Evolutionary conservation across 2,113 vertebrate species (phyloP).

Genomic region (Paraplagusia blochii): DNA sequence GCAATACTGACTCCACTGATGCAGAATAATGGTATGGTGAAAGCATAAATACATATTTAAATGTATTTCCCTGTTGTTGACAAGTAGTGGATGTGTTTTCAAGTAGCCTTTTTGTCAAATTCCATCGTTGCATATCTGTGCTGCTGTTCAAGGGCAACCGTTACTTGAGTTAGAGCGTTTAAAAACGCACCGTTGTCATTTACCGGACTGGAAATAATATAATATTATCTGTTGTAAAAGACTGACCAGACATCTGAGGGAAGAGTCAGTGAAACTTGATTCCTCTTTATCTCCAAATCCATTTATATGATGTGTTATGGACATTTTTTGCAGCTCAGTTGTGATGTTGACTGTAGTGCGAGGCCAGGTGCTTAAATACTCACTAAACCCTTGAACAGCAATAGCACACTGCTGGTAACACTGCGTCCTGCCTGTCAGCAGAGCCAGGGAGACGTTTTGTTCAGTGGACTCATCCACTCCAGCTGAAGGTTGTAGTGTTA

Average conservation of each 20-base stretch:
- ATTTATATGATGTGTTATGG: background rate
- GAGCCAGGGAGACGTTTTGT: too few relatives aligned
- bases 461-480: too few relatives aligned
- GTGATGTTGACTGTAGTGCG: conserved; percentile 33
- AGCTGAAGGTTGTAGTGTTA: too few relatives aligned
- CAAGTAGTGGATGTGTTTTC: too few relatives aligned
- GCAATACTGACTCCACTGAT: background rate
- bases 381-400: conserved; percentile 15
- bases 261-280: background rate
- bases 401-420: conserved; percentile 5
- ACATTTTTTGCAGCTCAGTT: conserved; percentile 38
- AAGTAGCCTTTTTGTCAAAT: too few relatives aligned
- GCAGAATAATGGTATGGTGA: too few relatives aligned
- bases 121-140: background rate
- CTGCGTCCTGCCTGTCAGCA: conserved; percentile 1
- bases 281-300: background rate
- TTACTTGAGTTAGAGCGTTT: conserved; percentile 1
- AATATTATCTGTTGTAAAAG: background rate
- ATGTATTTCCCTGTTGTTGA: background rate
- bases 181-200: conserved; percentile 5
- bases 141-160: background rate
- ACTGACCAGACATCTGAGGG: background rate
- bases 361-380: conserved; percentile 23
- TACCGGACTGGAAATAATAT: conserved; percentile 2
- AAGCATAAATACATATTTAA: too few relatives aligned